These are phyloP conservation scores for Phataginus tetradactyla DNA, from an alignment of 2,797 vertebrate species.

Conservation along the genomic window DNA sequence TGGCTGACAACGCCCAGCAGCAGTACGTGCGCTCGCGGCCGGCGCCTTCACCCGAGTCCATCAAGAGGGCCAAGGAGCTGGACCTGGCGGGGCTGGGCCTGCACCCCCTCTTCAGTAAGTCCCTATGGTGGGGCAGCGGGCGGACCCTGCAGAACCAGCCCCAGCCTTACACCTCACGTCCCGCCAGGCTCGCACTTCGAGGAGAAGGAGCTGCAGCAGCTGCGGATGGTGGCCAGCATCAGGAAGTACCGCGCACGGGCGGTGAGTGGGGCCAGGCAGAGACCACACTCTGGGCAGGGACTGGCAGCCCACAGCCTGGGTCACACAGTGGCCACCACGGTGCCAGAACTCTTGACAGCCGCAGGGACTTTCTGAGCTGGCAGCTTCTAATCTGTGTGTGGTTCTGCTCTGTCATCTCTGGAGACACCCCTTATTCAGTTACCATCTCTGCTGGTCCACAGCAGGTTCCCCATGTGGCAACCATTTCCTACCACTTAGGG, in stretches of 20 bases:
- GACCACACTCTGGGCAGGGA: neutral
- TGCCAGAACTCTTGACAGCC: fast-evolving
- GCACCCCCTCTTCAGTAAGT: slow-evolving; percentile 95
- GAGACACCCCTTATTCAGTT: neutral
- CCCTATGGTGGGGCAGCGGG: fast-evolving
- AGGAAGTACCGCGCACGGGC: slow-evolving; percentile 93
- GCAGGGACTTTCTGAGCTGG: neutral
- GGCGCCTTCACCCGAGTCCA: slow-evolving; percentile 92
- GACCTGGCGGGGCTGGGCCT: slow-evolving; percentile 90
- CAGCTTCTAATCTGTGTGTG: neutral
- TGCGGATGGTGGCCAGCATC: slow-evolving; percentile 94
- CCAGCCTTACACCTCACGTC: neutral
- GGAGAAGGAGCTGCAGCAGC: slow-evolving; percentile 91
- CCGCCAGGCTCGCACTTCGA: slow-evolving; percentile 90
- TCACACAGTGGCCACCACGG: fast-evolving
- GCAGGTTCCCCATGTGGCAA: neutral
- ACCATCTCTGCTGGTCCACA: neutral
- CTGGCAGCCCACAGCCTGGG: fast-evolving
- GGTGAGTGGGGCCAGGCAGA: slow-evolving; percentile 85
- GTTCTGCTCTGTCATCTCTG: no score
- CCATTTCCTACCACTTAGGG: neutral
- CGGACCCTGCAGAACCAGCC: fast-evolving
- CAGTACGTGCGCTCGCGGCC: slow-evolving; percentile 96
- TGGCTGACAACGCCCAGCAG: slow-evolving; percentile 94
- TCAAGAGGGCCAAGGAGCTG: slow-evolving; percentile 93